Evolutionary conservation across 2,797 vertebrate species (phyloP).

Genomic region (Ceryle rudis): DNA sequence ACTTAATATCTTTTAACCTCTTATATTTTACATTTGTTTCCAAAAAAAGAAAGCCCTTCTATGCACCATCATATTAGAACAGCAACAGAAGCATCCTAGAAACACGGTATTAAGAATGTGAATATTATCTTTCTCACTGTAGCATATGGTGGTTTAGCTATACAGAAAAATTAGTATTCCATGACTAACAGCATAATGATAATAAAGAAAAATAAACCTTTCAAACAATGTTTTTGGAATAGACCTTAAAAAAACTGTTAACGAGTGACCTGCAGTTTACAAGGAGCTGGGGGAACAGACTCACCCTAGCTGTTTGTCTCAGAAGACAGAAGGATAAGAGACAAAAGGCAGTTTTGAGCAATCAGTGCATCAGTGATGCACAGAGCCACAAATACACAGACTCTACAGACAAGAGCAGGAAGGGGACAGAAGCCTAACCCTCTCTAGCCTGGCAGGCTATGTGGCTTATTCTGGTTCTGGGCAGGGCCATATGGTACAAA

Average conservation of each 20-base stretch:
- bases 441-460: not conserved
- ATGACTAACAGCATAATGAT: not conserved
- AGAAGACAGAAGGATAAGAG: not conserved
- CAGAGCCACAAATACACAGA: not conserved
- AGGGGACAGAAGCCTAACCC: not conserved
- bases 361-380: not conserved
- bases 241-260: not conserved
- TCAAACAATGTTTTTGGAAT: not conserved
- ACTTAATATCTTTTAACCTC: not conserved
- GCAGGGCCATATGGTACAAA: not conserved
- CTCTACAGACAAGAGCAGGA: rapidly evolving
- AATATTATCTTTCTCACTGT: not conserved
- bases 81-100: not conserved
- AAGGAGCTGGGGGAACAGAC: not conserved
- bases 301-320: not conserved
- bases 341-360: not conserved
- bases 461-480: not conserved
- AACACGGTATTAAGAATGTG: not conserved
- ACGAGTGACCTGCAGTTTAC: not conserved
- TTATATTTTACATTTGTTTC: not conserved
- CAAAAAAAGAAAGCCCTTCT: not conserved
- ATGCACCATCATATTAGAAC: not conserved
- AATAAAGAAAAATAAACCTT: not conserved
- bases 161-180: not conserved
- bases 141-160: not conserved